Evolutionary conservation across 1,140 invertebrate species (phyloP), one percentile per base, ranked within the genome.

Genomic region (Drosophila tsacasi): DNA sequence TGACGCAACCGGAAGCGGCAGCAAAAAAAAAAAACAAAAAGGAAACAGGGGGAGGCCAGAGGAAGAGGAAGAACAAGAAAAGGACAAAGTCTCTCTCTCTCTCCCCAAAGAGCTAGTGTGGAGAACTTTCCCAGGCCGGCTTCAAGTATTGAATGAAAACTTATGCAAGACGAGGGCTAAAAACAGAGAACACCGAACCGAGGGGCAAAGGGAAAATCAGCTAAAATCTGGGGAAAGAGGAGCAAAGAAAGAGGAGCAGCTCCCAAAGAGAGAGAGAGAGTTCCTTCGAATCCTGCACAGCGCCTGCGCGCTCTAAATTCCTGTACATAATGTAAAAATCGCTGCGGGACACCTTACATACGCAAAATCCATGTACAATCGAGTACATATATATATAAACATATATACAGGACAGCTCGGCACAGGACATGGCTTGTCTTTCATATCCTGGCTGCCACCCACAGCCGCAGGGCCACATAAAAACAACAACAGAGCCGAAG

Each of bases 1-100:
- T 89, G 85, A 89, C 81, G 84, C 84, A 89, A 89, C 85, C 86
- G 86, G 83, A 86, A 91, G 86, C 86, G 66, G 64, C 30, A 23
- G 25, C 25, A 44, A 66, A 40, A 50, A 67, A 52, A 30, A 40
- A 49, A 71, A 52, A n/a, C n/a, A 30, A 12, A 39, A 62, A 35
- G 25, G 15, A 52, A 54, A 54, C 17, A 49, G 32, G 54, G 47
- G 39, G 46, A n/a, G 62, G 72, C 46, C 46, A 58, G 42, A 30
- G 21, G 49, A 30, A 58, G 42, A 30, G 21, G 49, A 30, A 21
- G 15, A 32, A 32, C 23, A 60, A 25, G 32, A 64, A 60, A 21
- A 59, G n/a, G 12, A 59, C 21, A 15, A 8, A 40, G 62, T 39
- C 52, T 66, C 54, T 66, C 61, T 73, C 32, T 32, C 32, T 35